These are phyloP conservation scores for Lutraria lutraria DNA, from an alignment of 2,888 invertebrate genomes.

Conservation along the genomic window DNA sequence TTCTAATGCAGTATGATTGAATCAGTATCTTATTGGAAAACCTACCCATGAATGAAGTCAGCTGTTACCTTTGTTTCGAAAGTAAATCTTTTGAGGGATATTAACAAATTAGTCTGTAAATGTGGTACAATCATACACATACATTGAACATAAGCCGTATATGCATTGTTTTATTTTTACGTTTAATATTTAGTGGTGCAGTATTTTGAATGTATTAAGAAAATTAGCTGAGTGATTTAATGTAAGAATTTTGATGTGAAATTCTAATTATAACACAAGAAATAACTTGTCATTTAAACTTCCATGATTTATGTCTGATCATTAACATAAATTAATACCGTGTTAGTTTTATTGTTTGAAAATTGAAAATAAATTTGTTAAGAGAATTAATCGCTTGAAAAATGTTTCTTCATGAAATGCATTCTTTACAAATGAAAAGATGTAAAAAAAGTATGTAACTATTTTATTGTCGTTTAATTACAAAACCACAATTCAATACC, in stretches of 20 bases:
- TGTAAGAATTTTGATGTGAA: not conserved
- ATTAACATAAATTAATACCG: slow-evolving; percentile 5
- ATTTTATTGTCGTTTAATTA: not conserved
- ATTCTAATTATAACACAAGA: not conserved
- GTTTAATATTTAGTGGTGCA: not conserved
- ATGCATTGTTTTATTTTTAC: not conserved
- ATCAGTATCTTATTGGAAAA: slow-evolving; percentile 2
- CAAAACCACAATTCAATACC: not conserved
- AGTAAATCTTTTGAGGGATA: not conserved
- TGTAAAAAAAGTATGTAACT: not conserved
- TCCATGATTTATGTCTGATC: not conserved
- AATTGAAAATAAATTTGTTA: not conserved
- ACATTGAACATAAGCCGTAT: not conserved
- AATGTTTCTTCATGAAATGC: not conserved
- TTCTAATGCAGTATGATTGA: not conserved
- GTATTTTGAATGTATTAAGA: not conserved
- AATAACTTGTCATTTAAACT: not conserved
- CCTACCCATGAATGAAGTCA: not conserved
- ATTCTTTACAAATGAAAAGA: not conserved
- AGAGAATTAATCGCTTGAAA: not conserved
- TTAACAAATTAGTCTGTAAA: not conserved
- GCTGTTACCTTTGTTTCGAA: not conserved
- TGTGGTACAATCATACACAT: not conserved
- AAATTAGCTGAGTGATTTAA: not conserved
- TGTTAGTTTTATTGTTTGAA: not conserved